Conservation (phyloP, 1,140 invertebrate genomes). For the Drosophila repletoides region DNA sequence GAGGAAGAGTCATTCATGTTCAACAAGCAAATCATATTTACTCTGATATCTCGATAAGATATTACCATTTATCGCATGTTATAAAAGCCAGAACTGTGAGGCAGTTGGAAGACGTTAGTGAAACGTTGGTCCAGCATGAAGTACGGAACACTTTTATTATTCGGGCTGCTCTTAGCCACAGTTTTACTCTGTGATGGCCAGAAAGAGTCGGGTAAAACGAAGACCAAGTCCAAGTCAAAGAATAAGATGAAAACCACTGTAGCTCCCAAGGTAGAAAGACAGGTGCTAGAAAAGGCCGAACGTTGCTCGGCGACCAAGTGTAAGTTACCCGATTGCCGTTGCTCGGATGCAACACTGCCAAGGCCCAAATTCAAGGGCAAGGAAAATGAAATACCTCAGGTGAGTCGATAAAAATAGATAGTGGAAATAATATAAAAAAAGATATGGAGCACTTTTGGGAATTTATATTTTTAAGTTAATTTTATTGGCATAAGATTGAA, state of each 20-base stretch:
- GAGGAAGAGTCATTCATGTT: slow-evolving; percentile 28
- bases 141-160: slow-evolving; percentile 42
- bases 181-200: slow-evolving; percentile 23
- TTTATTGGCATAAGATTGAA: background rate
- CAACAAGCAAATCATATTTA: slow-evolving; percentile 62
- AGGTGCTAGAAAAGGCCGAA: slow-evolving; percentile 43
- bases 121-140: slow-evolving; percentile 41
- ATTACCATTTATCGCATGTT: slow-evolving; percentile 31
- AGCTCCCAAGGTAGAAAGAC: background rate
- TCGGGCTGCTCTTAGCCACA: slow-evolving; percentile 40
- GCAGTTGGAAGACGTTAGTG: slow-evolving; percentile 9
- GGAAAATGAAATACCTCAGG: slow-evolving; percentile 82
- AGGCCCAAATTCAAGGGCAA: slow-evolving; percentile 63
- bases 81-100: slow-evolving; percentile 45
- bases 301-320: slow-evolving; percentile 67
- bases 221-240: slow-evolving; percentile 48
- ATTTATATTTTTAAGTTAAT: background rate
- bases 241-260: slow-evolving; percentile 30
- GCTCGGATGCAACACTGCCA: slow-evolving; percentile 79
- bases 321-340: slow-evolving; percentile 83
- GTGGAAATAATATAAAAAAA: too few relatives aligned
- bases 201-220: slow-evolving; percentile 7
- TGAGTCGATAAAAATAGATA: too few relatives aligned
- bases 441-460: too few relatives aligned
- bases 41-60: slow-evolving; percentile 51